These are phyloP conservation scores for Leptinotarsa haldemani DNA, from an alignment of 2,888 invertebrate species.

Conservation along the genomic window DNA sequence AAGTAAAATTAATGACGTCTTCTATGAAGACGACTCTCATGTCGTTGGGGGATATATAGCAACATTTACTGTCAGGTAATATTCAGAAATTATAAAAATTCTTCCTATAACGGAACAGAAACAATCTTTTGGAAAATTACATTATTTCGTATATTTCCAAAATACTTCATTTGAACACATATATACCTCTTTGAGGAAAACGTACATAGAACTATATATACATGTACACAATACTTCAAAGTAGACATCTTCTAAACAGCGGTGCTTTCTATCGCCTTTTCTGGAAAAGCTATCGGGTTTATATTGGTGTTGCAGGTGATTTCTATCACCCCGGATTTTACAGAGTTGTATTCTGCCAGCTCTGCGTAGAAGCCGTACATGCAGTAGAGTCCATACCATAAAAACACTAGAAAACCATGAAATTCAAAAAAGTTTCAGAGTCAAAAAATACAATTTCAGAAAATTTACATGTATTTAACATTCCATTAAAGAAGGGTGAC, in stretches of 20 bases:
- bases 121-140: neutral
- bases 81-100: too few relatives aligned
- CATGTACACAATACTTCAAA: neutral
- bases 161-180: neutral
- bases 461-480: neutral
- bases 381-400: constrained; percentile 56
- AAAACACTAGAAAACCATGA: constrained; percentile 48
- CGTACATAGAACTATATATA: neutral
- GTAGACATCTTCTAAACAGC: constrained; percentile 44
- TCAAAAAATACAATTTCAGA: neutral
- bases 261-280: constrained; percentile 53
- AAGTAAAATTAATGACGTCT: too few relatives aligned
- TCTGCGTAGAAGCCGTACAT: constrained; percentile 56
- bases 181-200: neutral
- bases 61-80: too few relatives aligned
- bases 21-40: too few relatives aligned
- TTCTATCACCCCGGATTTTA: constrained; percentile 55
- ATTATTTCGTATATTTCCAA: constrained; percentile 1
- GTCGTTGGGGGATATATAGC: too few relatives aligned
- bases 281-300: constrained; percentile 50
- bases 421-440: constrained; percentile 11
- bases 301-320: constrained; percentile 51
- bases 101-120: too few relatives aligned
- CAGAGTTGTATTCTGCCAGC: constrained; percentile 54
- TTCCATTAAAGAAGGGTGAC: neutral